A percentile compares a stretch with the other conserved stretches of the same genome.
phyloP scores from a whole-genome alignment of 2,113 vertebrate species.

The Neotoma lepida region DNA sequence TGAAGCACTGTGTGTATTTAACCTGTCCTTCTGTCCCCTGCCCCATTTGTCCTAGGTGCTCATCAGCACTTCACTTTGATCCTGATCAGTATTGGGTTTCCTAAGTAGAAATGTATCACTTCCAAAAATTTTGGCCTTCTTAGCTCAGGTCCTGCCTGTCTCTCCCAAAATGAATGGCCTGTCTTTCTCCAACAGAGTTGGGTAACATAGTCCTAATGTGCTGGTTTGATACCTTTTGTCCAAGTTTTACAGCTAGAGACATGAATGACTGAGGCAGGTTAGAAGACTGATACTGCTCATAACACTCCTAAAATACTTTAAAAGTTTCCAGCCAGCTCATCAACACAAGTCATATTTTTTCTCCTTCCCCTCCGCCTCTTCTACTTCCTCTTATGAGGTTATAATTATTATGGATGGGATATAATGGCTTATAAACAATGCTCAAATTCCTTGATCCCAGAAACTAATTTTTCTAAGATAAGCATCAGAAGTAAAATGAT shows the following conservation, averaged over 20 bases:
- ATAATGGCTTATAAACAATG: conserved; percentile 30
- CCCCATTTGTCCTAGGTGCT: neutral
- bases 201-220: neutral
- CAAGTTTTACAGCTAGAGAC: neutral
- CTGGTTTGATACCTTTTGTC: neutral
- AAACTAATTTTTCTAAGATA: conserved; percentile 38
- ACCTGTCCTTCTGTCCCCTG: neutral
- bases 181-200: neutral
- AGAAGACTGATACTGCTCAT: neutral
- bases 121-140: neutral
- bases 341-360: neutral
- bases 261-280: neutral
- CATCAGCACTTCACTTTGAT: too few species aligned
- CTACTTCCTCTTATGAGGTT: neutral
- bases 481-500: conserved; percentile 23
- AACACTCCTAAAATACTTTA: neutral
- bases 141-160: neutral
- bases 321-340: neutral
- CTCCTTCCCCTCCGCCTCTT: neutral
- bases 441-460: conserved; percentile 1
- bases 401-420: conserved; percentile 26
- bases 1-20: neutral
- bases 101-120: neutral
- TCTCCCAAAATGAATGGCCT: neutral
- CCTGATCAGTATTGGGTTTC: neutral